Base-by-base conservation (phyloP, 1,140 invertebrate species). In the Bombyx mandarina region DNA sequence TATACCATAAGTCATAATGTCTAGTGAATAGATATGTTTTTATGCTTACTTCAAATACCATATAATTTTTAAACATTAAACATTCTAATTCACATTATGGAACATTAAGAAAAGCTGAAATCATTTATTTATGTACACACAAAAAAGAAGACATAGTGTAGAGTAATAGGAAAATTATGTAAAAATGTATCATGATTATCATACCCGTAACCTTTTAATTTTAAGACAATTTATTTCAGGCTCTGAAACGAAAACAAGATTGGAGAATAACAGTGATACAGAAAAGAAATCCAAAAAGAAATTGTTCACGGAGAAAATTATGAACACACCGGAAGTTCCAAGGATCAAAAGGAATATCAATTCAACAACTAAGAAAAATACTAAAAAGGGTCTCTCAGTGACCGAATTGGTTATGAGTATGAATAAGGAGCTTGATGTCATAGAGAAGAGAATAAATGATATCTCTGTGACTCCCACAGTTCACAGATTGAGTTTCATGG, bases 271-370 rank as follows among this genome's bases (percentile, higher is more conserved):
- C 7, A 51, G 48, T 5, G 62, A 71, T n/a, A 57, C 64, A 2
- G 80, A 85, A 26, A 81, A 69, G 51, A 75, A 73, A 60, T 75
- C 69, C 1, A 87, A 82, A 52, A 85, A 84, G 53, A 85, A 82
- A 61, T 64, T 87, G 45, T 87, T 77, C 52, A 85, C 82, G 5
- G 84, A 85, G 56, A 80, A 73, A 61, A 56, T 82, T 35, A 73
- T 72, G 0, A 73, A 58, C 58, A 80, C 80, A n/a, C 81, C 84
- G 0, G 79, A 84, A 12, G 46, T 74, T 8, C 67, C 73, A 1
- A 82, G 70, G 53, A 77, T 71, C 61, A 10, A 52, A 22, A 60
- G 70, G 56, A 71, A 71, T 61, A 67, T 61, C 0, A 77, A 73
- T 43, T 75, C 67, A 45, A 72, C 77, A 35, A 68, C 70, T 0